Evolutionary conservation across 1,140 invertebrate genomes (phyloP).

Genomic region (Drosophila truncata): DNA sequence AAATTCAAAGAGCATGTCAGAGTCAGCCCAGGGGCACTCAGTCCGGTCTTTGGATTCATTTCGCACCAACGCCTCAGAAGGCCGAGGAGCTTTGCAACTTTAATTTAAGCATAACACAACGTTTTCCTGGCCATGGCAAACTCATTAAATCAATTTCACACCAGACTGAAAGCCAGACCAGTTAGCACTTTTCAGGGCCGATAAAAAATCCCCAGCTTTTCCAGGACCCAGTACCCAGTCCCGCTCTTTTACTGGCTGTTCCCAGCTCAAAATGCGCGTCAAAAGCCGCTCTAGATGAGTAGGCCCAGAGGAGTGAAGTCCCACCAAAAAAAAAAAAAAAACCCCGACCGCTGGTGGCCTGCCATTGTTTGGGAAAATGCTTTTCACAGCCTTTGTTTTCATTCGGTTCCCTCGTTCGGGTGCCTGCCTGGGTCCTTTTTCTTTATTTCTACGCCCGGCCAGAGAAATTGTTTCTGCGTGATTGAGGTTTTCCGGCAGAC

Average conservation of each 20-base stretch:
- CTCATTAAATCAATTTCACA: constrained; percentile 70
- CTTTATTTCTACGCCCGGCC: constrained; percentile 42
- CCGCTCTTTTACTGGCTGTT: not conserved
- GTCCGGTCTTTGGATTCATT: constrained; percentile 25
- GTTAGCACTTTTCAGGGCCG: constrained; percentile 48
- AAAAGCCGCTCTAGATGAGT: constrained; percentile 48
- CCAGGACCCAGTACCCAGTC: not conserved
- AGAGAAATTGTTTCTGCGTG: constrained; percentile 76
- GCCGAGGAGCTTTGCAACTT: constrained; percentile 31
- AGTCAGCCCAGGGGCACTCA: constrained; percentile 33
- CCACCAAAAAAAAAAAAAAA: constrained; percentile 6
- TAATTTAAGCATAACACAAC: constrained; percentile 40
- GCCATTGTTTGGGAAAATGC: constrained; percentile 58
- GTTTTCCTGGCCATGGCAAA: constrained; percentile 28
- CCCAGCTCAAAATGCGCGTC: constrained; percentile 35
- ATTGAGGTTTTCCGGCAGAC: constrained; percentile 76
- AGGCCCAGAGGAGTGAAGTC: constrained; percentile 17
- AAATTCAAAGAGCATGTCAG: constrained; percentile 49
- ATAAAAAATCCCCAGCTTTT: constrained; percentile 18
- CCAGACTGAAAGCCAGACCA: constrained; percentile 46
- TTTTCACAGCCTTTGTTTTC: constrained; percentile 61
- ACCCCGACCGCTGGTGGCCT: constrained; percentile 35
- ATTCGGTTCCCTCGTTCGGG: constrained; percentile 33
- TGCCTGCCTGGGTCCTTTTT: constrained; percentile 24
- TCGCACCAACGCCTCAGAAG: constrained; percentile 55